These are phyloP conservation scores for Hyperoplus immaculatus DNA, from an alignment of 2,797 vertebrate genomes.

Conservation along the genomic window DNA sequence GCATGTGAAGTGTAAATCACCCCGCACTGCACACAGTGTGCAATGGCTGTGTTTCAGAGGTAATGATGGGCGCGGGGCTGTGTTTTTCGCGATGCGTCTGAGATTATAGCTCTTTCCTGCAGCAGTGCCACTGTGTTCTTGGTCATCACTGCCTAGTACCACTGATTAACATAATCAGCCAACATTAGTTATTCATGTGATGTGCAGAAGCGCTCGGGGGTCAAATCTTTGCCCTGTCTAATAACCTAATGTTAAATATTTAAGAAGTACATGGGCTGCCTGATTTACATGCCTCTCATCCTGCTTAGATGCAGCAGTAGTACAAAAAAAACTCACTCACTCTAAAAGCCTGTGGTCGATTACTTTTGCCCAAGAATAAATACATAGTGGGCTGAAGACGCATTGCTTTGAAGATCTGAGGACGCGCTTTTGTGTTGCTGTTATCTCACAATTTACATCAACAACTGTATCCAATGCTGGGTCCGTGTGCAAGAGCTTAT, in stretches of 20 bases:
- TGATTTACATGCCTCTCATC: constrained; percentile 87
- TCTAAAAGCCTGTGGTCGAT: constrained; percentile 66
- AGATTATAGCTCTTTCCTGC: constrained; percentile 82
- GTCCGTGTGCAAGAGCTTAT: constrained; percentile 41
- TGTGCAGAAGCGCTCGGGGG: constrained; percentile 85
- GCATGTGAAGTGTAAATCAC: constrained; percentile 81
- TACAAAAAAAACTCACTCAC: constrained; percentile 62
- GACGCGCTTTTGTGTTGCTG: constrained; percentile 16
- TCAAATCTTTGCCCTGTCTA: constrained; percentile 88
- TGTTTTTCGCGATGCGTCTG: constrained; percentile 81
- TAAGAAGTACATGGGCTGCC: constrained; percentile 86
- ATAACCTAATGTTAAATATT: constrained; percentile 91
- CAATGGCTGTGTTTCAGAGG: constrained; percentile 71
- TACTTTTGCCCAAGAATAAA: constrained; percentile 66
- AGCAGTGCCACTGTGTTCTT: constrained; percentile 77
- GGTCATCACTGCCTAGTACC: constrained; percentile 82
- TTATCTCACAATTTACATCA: constrained; percentile 46
- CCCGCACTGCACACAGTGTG: constrained; percentile 64
- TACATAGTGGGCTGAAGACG: constrained; percentile 41
- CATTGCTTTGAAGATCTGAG: constrained; percentile 61
- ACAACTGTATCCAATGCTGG: constrained; percentile 40
- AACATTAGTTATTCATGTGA: constrained; percentile 89
- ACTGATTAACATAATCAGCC: constrained; percentile 89
- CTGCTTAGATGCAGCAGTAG: constrained; percentile 77
- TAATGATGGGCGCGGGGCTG: constrained; percentile 82